These are phyloP conservation scores for Gallirallus australis DNA, from an alignment of 2,797 vertebrate genomes.

Conservation along the genomic window DNA sequence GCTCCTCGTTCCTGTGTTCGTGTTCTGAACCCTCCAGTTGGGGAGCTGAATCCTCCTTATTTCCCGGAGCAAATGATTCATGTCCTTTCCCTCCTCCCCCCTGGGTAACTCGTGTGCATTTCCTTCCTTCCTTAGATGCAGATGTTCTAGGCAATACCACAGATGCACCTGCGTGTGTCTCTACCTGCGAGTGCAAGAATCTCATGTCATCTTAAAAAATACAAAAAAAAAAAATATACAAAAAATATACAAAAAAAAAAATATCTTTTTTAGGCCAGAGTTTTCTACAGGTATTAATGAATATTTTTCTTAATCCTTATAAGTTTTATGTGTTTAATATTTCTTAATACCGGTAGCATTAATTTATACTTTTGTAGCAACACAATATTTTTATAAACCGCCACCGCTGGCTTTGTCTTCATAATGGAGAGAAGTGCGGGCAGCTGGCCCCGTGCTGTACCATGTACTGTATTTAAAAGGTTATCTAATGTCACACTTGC, in stretches of 20 bases:
- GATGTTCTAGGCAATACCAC: conserved; percentile 83
- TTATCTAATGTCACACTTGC: conserved; percentile 96
- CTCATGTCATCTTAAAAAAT: conserved; percentile 83
- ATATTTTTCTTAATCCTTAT: conserved; percentile 90
- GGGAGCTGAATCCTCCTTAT: conserved; percentile 23
- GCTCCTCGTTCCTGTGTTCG: not conserved
- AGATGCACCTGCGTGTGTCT: conserved; percentile 66
- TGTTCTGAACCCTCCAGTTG: not conserved
- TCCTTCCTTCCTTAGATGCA: conserved; percentile 72
- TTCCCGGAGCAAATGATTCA: conserved; percentile 62
- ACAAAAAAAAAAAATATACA: conserved; percentile 75
- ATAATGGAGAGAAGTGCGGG: conserved; percentile 81
- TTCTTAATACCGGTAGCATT: conserved; percentile 96
- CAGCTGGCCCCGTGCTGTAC: conserved; percentile 84
- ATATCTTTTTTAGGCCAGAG: conserved; percentile 87
- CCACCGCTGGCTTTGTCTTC: conserved; percentile 88
- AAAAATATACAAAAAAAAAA: conserved; percentile 82
- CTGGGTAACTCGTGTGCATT: conserved; percentile 54
- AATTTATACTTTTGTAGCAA: conserved; percentile 99
- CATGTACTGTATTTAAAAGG: conserved; percentile 92
- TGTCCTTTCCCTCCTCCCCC: conserved; percentile 37
- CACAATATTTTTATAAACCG: conserved; percentile 99
- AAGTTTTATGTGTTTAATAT: conserved; percentile 94
- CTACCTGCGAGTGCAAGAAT: conserved; percentile 73
- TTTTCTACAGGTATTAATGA: conserved; percentile 94